Evolutionary conservation across 2,888 invertebrate genomes (phyloP).

Genomic region (Athripsodes cinereus): DNA sequence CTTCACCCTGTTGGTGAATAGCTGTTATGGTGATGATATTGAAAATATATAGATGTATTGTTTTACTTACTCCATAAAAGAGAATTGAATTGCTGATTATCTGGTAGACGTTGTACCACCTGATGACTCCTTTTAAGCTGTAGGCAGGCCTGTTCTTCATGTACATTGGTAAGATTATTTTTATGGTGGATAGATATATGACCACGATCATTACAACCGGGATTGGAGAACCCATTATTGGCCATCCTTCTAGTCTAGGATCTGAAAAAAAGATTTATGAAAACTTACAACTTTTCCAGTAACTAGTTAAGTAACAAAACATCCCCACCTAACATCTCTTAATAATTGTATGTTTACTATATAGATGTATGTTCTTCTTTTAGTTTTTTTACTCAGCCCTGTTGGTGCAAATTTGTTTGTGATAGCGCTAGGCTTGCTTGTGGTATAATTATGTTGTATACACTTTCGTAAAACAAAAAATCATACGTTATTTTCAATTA

Average conservation of each 20-base stretch:
- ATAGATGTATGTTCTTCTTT: too few species aligned
- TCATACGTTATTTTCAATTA: too few species aligned
- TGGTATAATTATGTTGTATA: too few species aligned
- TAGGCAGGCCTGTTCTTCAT: slow-evolving; percentile 68
- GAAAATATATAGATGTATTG: background rate
- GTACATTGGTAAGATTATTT: slow-evolving; percentile 53
- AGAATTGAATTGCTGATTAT: slow-evolving; percentile 61
- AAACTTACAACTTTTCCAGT: too few species aligned
- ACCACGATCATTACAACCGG: slow-evolving; percentile 46
- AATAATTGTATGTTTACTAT: too few species aligned
- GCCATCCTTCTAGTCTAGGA: slow-evolving; percentile 57
- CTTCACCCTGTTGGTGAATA: too few species aligned
- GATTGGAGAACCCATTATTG: slow-evolving; percentile 55
- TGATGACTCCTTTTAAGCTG: slow-evolving; percentile 58
- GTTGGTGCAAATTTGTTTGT: too few species aligned
- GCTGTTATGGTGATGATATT: background rate
- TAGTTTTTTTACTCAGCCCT: too few species aligned
- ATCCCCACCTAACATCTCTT: too few species aligned
- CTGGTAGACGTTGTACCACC: slow-evolving; percentile 76
- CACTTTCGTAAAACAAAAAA: too few species aligned
- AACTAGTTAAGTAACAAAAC: too few species aligned
- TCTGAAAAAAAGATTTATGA: slow-evolving; percentile 37
- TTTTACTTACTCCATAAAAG: slow-evolving; percentile 61
- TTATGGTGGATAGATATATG: slow-evolving; percentile 52
- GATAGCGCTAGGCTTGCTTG: too few species aligned